phyloP scores from a whole-genome alignment of 2,797 vertebrate species.

The Zenarchopterus dispar region DNA sequence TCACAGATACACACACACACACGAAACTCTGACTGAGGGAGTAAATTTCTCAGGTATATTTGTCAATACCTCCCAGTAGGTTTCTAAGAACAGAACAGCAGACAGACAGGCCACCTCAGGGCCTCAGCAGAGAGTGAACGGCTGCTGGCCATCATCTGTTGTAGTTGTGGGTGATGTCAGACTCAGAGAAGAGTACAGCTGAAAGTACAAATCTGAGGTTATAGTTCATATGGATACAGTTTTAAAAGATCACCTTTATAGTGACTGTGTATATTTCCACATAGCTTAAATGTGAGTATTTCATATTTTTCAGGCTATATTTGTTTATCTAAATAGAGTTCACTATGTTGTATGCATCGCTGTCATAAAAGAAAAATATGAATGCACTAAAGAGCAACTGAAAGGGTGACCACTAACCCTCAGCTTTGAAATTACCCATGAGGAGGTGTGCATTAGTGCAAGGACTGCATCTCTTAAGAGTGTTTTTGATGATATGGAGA shows the following conservation, averaged over 20 bases:
- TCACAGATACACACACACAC: conserved; percentile 15
- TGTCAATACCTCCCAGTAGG: conserved; percentile 42
- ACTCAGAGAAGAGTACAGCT: conserved; percentile 3
- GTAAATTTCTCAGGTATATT: conserved; percentile 30
- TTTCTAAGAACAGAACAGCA: conserved; percentile 45
- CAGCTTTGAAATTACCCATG: too few species aligned
- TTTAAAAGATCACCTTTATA: not conserved
- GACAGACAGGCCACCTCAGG: conserved; percentile 32
- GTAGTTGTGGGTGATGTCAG: conserved; percentile 4
- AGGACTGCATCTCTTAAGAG: too few species aligned
- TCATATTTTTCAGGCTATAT: not conserved
- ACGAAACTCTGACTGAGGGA: conserved; percentile 2
- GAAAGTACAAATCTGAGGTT: conserved; percentile 6
- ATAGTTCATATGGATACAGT: not conserved
- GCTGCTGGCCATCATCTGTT: conserved; percentile 33
- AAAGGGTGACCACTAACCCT: too few species aligned
- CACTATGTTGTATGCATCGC: not conserved
- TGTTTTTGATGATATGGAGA: not conserved
- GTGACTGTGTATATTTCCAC: not conserved
- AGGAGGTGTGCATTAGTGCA: too few species aligned
- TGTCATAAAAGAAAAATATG: too few species aligned
- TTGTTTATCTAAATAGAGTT: not conserved
- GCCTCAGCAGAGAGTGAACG: conserved; percentile 38
- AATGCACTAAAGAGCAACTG: too few species aligned
- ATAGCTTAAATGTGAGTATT: not conserved